Evolutionary conservation across 2,888 invertebrate genomes (phyloP), one percentile per base, ranked within the genome.

Genomic region (Apotomis turbidana): DNA sequence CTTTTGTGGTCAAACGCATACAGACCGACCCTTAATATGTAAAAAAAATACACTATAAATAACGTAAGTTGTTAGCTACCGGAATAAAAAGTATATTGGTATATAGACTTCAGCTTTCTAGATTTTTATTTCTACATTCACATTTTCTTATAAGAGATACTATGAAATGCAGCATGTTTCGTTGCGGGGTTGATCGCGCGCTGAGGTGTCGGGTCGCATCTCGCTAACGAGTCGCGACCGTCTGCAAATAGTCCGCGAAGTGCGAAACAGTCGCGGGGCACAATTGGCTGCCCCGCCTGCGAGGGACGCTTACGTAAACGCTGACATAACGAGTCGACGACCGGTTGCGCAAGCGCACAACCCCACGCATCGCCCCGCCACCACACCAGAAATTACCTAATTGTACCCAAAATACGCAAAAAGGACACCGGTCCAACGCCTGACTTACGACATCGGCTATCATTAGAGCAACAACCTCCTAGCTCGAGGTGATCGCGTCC

Each of bases 251-350:
- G 90, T 87, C 81, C 85, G 85, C 83, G 87, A 90, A 89, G 91
- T 92, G 91, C 90, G 87, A 92, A 91, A 88, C 83, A 87, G 84
- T 86, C 86, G 85, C 88, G 87, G 86, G 83, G 84, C 83, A 89
- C 88, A 88, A 87, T 84, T 87, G 89, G 87, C 87, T 85, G 89
- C 87, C 60, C 90, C 90, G 84, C 89, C 89, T 89, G 90, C 92
- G 91, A 91, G 90, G 90, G 89, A 88, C 85, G 87, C 85, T 93
- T 93, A 93, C 92, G 93, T 92, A 93, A 93, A 84, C 81, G 84
- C 91, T 93, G 93, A 93, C 91, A 93, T 93, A 93, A 93, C 88
- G 87, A 91, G 93, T 93, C 93, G 92, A 90, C 91, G 93, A 93
- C 93, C 93, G 92, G 86, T 93, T 93, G 91, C 91, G 92, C 90